Evolutionary conservation across 1,140 invertebrate genomes (phyloP).

Genomic region (Brachionus plicatilis): DNA sequence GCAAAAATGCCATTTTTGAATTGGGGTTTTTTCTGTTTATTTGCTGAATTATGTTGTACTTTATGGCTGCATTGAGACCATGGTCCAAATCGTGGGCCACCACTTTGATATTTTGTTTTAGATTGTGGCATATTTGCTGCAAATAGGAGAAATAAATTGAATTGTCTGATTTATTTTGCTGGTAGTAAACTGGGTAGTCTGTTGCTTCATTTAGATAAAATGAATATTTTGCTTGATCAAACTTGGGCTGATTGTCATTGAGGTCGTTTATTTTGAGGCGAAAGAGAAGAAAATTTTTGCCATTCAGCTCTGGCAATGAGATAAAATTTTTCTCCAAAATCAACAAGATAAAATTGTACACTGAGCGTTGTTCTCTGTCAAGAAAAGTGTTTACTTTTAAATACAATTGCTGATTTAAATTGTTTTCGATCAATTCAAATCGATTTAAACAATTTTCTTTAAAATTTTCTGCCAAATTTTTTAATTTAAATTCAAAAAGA

Average conservation of each 20-base stretch:
- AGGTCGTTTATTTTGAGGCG: conserved; percentile 2
- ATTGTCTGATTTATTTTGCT: not conserved
- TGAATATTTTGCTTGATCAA: not conserved
- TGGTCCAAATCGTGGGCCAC: not conserved
- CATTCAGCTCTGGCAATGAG: not conserved
- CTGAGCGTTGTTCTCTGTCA: conserved; percentile 11
- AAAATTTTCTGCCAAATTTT: not conserved
- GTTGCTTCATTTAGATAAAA: conserved; percentile 17
- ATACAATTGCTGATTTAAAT: not conserved
- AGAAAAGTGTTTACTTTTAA: conserved; percentile 4
- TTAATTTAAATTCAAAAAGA: not conserved
- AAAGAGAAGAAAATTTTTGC: not conserved
- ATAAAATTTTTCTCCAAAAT: not conserved
- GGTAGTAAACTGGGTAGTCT: not conserved
- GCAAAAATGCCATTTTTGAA: not conserved
- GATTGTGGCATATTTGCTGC: not conserved
- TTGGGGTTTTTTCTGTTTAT: conserved; percentile 9
- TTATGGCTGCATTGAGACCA: not conserved
- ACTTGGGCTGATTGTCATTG: conserved; percentile 25
- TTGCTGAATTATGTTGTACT: conserved; percentile 19
- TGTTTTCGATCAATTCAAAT: conserved; percentile 5
- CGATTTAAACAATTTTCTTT: conserved; percentile 9
- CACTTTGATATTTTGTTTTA: not conserved
- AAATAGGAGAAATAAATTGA: not conserved
- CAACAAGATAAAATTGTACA: conserved; percentile 27